Evolutionary conservation across 2,113 vertebrate species (phyloP), one percentile per base, ranked within the genome.

Genomic region (Cyprinodon brontotheroides): DNA sequence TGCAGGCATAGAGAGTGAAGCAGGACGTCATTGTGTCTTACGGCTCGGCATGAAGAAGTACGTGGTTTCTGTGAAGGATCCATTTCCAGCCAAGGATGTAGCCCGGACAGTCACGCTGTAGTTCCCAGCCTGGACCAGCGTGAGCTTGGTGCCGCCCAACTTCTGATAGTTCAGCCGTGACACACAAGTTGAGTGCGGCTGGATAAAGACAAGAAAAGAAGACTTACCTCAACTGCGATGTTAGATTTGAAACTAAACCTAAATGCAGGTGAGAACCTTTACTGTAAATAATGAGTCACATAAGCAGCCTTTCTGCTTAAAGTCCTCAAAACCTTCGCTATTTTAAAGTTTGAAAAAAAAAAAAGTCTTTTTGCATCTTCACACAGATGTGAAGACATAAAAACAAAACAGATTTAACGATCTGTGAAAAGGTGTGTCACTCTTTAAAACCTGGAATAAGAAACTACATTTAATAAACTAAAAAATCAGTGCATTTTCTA

Each of bases 31-130:
- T 70, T 0, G 1, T 22, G 70, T 62, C 97, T 96, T 93, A 99
- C 97, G 81, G 41, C 97, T 96, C 0, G 95, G 93, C 89, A 99
- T 95, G 0, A 92, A 96, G 81, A 99, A 98, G 63, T 96, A 95
- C 6, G 93, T 90, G 0, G 94, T 92, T 1, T 97, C 96, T 0
- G 98, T 99, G 92, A 96, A 99, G 0, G 98, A 99, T 60, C 98
- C 98, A 0, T 99, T 99, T 14, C 97, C 97, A 0, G 97, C 96
- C 92, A 99, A 83, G 0, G 98, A 99, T 0, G 96, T 98, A 41
- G 98, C 98, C 0, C 97, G 94, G 37, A 99, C 83, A 0, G 94
- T 92, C 62, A 98, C 95, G 0, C 96, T 97, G 94, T 99, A 99
- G 88, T 99, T 99, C 11, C 98, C 98, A 0, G 98, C 96, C 1